Evolutionary conservation across 2,113 vertebrate genomes (phyloP).

Genomic region (Muntiacus muntjak): DNA sequence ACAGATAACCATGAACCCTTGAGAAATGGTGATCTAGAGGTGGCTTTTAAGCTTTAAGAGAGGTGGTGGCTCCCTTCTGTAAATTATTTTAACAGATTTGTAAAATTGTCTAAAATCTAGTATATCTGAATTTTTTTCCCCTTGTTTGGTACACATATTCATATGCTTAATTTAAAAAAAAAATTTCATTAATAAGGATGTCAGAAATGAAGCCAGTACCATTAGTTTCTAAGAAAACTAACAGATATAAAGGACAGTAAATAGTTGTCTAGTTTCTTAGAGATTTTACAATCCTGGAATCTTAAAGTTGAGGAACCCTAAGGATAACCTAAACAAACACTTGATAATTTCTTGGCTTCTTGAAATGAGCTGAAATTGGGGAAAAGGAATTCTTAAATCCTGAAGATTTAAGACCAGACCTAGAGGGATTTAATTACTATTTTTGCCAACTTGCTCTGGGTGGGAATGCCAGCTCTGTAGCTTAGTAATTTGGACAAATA

Average conservation of each 20-base stretch:
- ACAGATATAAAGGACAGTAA: not conserved
- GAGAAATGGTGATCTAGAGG: not conserved
- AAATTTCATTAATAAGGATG: not conserved
- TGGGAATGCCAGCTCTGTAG: not conserved
- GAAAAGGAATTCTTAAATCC: not conserved
- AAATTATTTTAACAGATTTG: not conserved
- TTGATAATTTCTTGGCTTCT: conserved; percentile 31
- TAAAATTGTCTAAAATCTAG: not conserved
- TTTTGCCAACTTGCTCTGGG: not conserved
- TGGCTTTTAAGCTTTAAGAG: not conserved
- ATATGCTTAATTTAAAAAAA: not conserved
- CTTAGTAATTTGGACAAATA: not conserved
- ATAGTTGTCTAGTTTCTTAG: conserved; percentile 10
- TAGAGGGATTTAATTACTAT: not conserved
- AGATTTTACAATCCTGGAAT: conserved; percentile 18
- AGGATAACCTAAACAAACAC: not conserved
- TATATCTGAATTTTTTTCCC: not conserved
- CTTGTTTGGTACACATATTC: not conserved
- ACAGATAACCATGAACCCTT: not conserved
- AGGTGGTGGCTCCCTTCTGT: not conserved
- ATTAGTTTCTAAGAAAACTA: conserved; percentile 20
- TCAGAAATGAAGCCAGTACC: not conserved
- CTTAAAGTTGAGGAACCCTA: conserved; percentile 17
- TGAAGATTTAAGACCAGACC: not conserved
- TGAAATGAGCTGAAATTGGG: not conserved